Percentiles rank a stretch among this genome's conserved stretches.
These are phyloP conservation scores for Trogon melanurus DNA, from an alignment of 2,113 vertebrate genomes.

Conservation along the genomic window DNA sequence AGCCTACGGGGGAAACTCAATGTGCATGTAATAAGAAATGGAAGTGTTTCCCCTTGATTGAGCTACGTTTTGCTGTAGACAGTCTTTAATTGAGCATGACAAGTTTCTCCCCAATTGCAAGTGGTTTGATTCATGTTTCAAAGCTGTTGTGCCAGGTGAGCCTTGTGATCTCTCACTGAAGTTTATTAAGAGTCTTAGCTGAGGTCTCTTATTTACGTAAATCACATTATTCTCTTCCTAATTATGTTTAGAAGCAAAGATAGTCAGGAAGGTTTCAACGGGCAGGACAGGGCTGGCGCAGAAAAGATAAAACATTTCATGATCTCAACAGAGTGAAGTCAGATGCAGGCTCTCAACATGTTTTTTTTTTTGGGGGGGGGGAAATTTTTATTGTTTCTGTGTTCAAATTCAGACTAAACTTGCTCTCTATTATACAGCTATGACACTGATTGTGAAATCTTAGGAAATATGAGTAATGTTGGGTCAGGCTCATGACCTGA, in stretches of 20 bases:
- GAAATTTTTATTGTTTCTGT: neutral
- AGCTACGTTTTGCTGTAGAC: conserved; percentile 9
- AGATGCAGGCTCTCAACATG: neutral
- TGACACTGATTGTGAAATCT: neutral
- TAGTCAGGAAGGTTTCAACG: neutral
- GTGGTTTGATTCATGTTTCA: conserved; percentile 10
- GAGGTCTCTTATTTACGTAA: neutral
- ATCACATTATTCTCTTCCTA: neutral
- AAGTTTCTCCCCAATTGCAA: neutral
- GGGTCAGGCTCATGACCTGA: neutral
- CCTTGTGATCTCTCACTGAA: neutral
- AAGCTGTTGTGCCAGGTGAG: neutral
- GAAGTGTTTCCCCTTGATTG: conserved; percentile 6
- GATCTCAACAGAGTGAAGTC: neutral
- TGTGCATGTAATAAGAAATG: neutral
- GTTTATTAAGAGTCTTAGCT: neutral
- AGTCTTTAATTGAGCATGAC: conserved; percentile 35
- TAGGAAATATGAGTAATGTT: neutral
- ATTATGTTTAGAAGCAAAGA: neutral
- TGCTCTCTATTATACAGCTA: neutral
- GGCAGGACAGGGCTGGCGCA: neutral
- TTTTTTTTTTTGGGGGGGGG: too few species aligned
- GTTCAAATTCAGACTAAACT: neutral
- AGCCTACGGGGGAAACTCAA: neutral
- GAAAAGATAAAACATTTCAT: neutral